Percentiles rank a stretch among this genome's conserved stretches.
These are phyloP conservation scores for Tadarida brasiliensis DNA, from an alignment of 2,797 vertebrate species.

Conservation along the genomic window DNA sequence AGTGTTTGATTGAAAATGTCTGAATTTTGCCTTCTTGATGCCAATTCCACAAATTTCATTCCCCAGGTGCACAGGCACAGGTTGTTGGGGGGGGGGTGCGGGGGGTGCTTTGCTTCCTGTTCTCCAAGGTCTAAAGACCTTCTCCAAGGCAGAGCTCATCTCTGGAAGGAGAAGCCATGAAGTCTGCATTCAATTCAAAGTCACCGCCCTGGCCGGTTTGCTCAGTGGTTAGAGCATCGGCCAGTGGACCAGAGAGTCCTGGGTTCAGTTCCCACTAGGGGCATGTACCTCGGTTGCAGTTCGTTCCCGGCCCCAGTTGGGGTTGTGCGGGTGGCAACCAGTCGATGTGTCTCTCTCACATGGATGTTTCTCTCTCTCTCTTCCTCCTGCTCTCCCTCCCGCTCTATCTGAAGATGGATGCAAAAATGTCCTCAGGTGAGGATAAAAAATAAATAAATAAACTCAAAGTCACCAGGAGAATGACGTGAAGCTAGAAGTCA, in stretches of 20 bases:
- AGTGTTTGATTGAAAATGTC: neutral
- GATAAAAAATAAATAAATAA: neutral
- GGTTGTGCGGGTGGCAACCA: too few relatives aligned
- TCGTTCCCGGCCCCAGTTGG: too few relatives aligned
- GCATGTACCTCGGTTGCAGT: too few relatives aligned
- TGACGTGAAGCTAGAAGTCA: neutral
- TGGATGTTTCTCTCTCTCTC: too few relatives aligned
- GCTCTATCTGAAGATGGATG: too few relatives aligned
- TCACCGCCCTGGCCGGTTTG: neutral
- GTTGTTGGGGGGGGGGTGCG: too few relatives aligned
- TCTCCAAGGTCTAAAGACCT: neutral
- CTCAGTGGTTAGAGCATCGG: too few relatives aligned
- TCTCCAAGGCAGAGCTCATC: neutral
- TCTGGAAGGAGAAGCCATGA: neutral
- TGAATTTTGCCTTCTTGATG: neutral
- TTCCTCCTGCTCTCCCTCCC: too few relatives aligned
- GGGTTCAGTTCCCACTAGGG: too few relatives aligned
- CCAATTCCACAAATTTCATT: neutral
- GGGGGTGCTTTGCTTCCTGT: neutral
- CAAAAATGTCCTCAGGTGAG: too few relatives aligned
- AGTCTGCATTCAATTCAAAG: neutral
- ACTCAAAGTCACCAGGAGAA: constrained; percentile 5
- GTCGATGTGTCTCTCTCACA: too few relatives aligned
- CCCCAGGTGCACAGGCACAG: neutral
- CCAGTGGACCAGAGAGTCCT: too few relatives aligned